Evolutionary conservation across 2,797 vertebrate species (phyloP).

Genomic region (Numenius phaeopus): DNA sequence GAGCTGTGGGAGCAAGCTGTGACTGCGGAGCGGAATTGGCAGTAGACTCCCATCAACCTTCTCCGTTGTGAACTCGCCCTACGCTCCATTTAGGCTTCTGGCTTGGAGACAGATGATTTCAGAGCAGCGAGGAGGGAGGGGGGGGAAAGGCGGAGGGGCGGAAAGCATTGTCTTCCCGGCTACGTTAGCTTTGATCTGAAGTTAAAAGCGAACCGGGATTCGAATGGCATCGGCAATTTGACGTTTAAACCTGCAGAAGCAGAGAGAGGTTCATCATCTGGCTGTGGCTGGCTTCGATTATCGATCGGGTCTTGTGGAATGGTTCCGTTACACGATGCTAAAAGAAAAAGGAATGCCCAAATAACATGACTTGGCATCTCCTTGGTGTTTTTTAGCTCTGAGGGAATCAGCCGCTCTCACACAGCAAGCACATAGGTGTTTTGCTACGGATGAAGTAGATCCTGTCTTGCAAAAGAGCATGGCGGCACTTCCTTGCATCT

Average conservation of each 20-base stretch:
- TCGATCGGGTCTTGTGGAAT: not conserved
- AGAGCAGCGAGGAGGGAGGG: not conserved
- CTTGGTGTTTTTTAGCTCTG: not conserved
- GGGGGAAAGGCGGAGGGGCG: fast-evolving
- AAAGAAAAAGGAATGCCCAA: not conserved
- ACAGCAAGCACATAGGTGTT: not conserved
- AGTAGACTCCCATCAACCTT: conserved; percentile 31
- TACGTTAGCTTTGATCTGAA: conserved; percentile 35
- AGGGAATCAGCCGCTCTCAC: not conserved
- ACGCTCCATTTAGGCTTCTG: conserved; percentile 30
- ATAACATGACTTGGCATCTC: not conserved
- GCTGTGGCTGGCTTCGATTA: not conserved
- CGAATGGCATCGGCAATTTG: not conserved
- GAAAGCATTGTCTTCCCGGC: conserved; percentile 26
- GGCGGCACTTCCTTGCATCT: not conserved
- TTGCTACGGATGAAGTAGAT: not conserved
- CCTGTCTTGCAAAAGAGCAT: not conserved
- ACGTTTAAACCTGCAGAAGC: conserved; percentile 38
- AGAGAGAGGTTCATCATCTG: not conserved
- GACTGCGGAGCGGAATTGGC: conserved; percentile 66
- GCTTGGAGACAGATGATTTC: conserved; percentile 51
- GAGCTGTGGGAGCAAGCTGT: conserved; percentile 57
- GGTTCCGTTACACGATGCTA: not conserved
- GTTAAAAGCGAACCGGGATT: not conserved
- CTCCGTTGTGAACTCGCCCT: conserved; percentile 44